A percentile compares a stretch with the other conserved stretches of the same genome.
Evolutionary conservation across 2,797 vertebrate genomes (phyloP).

Genomic region (Microcaecilia unicolor): DNA sequence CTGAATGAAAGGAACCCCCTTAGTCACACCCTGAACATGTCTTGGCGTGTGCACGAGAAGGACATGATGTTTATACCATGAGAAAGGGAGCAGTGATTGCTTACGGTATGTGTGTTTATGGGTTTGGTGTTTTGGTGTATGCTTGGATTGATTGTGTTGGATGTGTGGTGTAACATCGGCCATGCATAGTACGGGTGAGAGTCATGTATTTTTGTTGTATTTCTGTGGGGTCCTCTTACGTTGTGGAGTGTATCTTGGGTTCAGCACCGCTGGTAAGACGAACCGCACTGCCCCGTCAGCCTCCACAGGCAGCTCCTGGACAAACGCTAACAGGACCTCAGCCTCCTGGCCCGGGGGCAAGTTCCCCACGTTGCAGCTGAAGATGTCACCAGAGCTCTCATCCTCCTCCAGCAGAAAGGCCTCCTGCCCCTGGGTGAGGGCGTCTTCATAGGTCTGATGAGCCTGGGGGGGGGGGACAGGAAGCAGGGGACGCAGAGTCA

Average conservation of each 20-base stretch:
- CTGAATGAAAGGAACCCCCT: no score
- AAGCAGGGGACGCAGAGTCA: not conserved
- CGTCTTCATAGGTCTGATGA: constrained; percentile 17
- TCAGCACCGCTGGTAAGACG: constrained; percentile 65
- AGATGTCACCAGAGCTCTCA: constrained; percentile 53
- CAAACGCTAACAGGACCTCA: constrained; percentile 58
- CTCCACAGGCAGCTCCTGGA: constrained; percentile 65
- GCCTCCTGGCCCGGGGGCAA: constrained; percentile 59
- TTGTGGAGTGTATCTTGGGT: constrained; percentile 59
- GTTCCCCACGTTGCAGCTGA: constrained; percentile 50
- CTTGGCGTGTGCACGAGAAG: no score
- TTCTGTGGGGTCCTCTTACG: constrained; percentile 29
- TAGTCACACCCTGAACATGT: no score
- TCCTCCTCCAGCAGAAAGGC: constrained; percentile 67
- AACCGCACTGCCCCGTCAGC: constrained; percentile 60
- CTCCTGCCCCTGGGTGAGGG: constrained; percentile 30
- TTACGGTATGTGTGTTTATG: no score
- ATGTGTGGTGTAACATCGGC: no score
- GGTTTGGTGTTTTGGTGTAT: no score
- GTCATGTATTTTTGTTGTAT: not conserved
- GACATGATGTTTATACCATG: no score
- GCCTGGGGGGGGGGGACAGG: constrained; percentile 10
- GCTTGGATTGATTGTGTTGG: no score
- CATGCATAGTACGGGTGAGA: no score
- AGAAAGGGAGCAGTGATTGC: no score